These are phyloP conservation scores for Glyphotaelius pellucidus DNA, from an alignment of 2,888 invertebrate genomes.

Conservation along the genomic window DNA sequence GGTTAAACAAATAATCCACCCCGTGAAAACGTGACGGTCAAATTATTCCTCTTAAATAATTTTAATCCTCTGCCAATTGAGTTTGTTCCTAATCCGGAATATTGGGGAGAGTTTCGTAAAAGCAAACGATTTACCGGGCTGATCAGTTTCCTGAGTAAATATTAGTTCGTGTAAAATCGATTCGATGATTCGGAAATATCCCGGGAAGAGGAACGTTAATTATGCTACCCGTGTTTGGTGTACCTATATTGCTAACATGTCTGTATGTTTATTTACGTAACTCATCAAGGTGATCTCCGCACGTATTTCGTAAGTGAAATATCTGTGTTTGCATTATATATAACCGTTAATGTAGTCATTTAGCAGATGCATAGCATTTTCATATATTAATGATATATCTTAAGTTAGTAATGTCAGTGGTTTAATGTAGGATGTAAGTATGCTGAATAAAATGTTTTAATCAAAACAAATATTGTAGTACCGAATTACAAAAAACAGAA, in stretches of 20 bases:
- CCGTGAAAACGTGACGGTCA: slow-evolving; percentile 38
- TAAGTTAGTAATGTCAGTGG: no score
- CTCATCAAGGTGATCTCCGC: neutral
- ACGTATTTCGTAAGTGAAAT: neutral
- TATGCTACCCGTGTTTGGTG: slow-evolving; percentile 11
- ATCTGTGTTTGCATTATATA: no score
- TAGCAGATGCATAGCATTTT: neutral
- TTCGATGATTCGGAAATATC: slow-evolving; percentile 33
- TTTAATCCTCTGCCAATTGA: slow-evolving; percentile 43
- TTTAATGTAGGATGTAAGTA: no score
- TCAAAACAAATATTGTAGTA: no score
- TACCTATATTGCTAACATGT: neutral
- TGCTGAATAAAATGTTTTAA: no score
- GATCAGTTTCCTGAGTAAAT: slow-evolving; percentile 42
- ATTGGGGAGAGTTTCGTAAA: slow-evolving; percentile 24
- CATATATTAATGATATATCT: no score
- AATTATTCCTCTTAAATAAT: slow-evolving; percentile 47
- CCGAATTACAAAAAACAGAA: no score
- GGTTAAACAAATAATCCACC: slow-evolving; percentile 42
- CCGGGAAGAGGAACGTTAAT: slow-evolving; percentile 7
- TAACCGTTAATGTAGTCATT: neutral
- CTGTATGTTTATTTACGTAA: neutral
- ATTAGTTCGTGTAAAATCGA: slow-evolving; percentile 43
- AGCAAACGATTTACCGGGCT: slow-evolving; percentile 45
- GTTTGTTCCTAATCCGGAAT: slow-evolving; percentile 40